Evolutionary conservation across 2,797 vertebrate species (phyloP).

Genomic region (Pseudochirops corinnae): DNA sequence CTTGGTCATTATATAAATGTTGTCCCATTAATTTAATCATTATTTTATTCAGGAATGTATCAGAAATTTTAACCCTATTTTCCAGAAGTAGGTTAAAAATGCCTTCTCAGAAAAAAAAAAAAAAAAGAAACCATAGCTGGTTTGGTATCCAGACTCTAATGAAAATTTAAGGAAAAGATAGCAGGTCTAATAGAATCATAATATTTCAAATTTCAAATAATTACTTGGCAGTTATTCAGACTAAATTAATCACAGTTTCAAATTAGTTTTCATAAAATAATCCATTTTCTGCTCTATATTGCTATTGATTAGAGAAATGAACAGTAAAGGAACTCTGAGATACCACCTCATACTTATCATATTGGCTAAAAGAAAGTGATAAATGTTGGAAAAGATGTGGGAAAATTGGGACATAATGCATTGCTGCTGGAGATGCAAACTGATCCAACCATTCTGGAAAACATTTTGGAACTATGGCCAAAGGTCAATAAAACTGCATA

Average conservation of each 20-base stretch:
- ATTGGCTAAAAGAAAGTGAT: too few species aligned
- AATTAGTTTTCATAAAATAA: background rate
- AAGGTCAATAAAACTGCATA: too few species aligned
- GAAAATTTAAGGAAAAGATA: background rate
- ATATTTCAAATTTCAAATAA: background rate
- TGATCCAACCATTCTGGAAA: too few species aligned
- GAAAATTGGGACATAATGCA: too few species aligned
- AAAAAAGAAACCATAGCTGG: background rate
- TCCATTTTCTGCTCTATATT: too few species aligned
- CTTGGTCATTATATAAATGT: background rate
- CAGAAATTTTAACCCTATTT: background rate
- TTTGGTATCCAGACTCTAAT: background rate
- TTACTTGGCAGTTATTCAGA: background rate
- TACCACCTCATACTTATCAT: too few species aligned
- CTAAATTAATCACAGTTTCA: background rate
- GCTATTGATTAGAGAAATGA: too few species aligned
- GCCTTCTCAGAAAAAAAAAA: background rate
- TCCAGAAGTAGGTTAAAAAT: background rate
- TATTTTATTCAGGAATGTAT: background rate
- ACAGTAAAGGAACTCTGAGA: too few species aligned
- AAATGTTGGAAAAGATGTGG: too few species aligned
- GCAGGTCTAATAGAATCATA: background rate
- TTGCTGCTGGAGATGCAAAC: too few species aligned
- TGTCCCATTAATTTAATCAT: background rate
- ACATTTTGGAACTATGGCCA: too few species aligned